Evolutionary conservation across 2,888 invertebrate genomes (phyloP).

Genomic region (Tachina fera): DNA sequence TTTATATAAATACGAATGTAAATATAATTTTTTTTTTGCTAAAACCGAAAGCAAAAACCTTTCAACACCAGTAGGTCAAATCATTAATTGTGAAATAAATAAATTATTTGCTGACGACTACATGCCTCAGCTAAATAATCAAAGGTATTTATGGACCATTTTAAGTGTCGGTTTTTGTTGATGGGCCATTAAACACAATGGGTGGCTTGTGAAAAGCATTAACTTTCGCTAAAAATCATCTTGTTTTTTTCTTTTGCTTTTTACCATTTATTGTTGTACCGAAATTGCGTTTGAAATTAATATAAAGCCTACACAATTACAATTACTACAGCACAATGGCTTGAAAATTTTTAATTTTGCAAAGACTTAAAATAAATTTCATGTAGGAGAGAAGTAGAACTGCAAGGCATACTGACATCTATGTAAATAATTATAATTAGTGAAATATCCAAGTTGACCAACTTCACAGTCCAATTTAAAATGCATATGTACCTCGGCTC

Average conservation of each 20-base stretch:
- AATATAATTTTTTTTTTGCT: background rate
- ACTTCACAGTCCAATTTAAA: too few relatives aligned
- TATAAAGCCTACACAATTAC: constrained; percentile 2
- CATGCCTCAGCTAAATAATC: background rate
- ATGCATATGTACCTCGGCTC: too few relatives aligned
- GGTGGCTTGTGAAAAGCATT: constrained; percentile 48
- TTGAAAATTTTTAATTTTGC: background rate
- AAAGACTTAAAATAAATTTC: background rate
- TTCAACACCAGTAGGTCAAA: background rate
- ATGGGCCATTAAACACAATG: constrained; percentile 43
- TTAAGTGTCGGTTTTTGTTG: constrained; percentile 30
- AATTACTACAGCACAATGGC: background rate
- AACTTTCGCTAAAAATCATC: constrained; percentile 57
- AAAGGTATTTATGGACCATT: constrained; percentile 14
- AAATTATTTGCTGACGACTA: background rate
- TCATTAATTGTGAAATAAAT: background rate
- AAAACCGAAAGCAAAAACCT: background rate
- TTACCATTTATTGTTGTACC: constrained; percentile 20
- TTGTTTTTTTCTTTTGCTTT: background rate
- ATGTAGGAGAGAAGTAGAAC: too few relatives aligned
- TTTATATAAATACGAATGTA: background rate
- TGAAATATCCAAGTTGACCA: too few relatives aligned
- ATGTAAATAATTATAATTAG: too few relatives aligned
- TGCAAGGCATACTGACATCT: too few relatives aligned
- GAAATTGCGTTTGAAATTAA: constrained; percentile 4